Conservation (phyloP, 2,797 vertebrate genomes). For the Iguana delicatissima region DNA sequence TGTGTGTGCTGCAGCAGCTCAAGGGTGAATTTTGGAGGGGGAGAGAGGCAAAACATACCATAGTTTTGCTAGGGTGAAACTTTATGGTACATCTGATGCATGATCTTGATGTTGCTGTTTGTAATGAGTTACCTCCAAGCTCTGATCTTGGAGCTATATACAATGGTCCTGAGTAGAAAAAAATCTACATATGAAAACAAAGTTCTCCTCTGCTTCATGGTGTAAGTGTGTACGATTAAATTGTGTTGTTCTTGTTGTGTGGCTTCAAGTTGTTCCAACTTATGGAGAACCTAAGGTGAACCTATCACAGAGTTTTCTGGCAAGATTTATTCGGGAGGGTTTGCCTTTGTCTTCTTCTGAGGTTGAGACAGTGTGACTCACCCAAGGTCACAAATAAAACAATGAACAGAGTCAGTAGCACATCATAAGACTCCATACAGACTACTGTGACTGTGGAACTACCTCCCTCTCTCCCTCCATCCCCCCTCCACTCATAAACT, state of each 20-base stretch:
- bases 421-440: neutral
- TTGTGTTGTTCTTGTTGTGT: neutral
- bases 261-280: too few relatives aligned
- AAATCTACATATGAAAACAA: neutral
- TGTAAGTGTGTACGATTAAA: neutral
- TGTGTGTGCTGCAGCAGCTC: too few relatives aligned
- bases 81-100: too few relatives aligned
- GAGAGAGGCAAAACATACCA: too few relatives aligned
- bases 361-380: too few relatives aligned
- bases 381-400: neutral
- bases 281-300: too few relatives aligned
- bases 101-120: too few relatives aligned
- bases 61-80: too few relatives aligned
- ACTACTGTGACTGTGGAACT: neutral
- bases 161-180: neutral
- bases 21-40: too few relatives aligned
- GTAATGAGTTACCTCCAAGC: neutral
- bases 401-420: neutral
- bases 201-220: neutral
- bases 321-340: too few relatives aligned
- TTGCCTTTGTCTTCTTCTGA: too few relatives aligned
- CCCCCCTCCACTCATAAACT: neutral
- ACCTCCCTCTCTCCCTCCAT: neutral
- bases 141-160: neutral
- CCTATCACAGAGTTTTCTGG: too few relatives aligned